A percentile compares a stretch with the other conserved stretches of the same genome.
These are phyloP conservation scores for Pangasianodon gigas DNA, from an alignment of 2,113 vertebrate genomes.

Conservation along the genomic window DNA sequence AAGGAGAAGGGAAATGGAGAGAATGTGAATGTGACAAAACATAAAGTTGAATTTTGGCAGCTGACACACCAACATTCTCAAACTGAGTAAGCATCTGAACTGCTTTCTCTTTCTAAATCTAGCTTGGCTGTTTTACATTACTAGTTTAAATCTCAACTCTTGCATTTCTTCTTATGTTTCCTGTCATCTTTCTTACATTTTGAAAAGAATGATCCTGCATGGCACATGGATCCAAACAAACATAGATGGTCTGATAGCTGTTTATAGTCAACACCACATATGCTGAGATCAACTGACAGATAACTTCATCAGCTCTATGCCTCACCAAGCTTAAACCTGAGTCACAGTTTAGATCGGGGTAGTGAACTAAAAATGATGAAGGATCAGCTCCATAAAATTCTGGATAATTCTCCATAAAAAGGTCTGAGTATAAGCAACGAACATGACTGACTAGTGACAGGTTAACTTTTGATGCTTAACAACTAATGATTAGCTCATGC, in stretches of 20 bases:
- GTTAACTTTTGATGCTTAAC: not conserved
- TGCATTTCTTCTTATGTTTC: not conserved
- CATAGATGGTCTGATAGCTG: conserved; percentile 26
- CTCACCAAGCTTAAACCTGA: not conserved
- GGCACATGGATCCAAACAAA: conserved; percentile 33
- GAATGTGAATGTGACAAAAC: not conserved
- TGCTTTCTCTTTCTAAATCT: not conserved
- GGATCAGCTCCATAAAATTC: not conserved
- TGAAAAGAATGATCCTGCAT: conserved; percentile 26
- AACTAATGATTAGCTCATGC: not conserved
- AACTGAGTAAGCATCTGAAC: not conserved
- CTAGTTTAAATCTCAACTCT: not conserved
- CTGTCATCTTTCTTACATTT: conserved; percentile 13
- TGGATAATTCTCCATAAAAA: not conserved
- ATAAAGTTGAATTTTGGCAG: not conserved
- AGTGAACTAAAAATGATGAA: not conserved
- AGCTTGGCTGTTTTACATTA: conserved; percentile 12
- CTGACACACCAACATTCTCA: not conserved
- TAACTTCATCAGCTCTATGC: conserved; percentile 24
- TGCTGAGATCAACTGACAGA: conserved; percentile 30
- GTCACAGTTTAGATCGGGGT: not conserved
- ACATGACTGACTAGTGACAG: not conserved
- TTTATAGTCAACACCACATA: conserved; percentile 30
- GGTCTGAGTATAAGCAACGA: not conserved
- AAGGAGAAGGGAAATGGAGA: not conserved